Evolutionary conservation across 2,888 invertebrate genomes (phyloP).

Genomic region (Operophtera brumata): DNA sequence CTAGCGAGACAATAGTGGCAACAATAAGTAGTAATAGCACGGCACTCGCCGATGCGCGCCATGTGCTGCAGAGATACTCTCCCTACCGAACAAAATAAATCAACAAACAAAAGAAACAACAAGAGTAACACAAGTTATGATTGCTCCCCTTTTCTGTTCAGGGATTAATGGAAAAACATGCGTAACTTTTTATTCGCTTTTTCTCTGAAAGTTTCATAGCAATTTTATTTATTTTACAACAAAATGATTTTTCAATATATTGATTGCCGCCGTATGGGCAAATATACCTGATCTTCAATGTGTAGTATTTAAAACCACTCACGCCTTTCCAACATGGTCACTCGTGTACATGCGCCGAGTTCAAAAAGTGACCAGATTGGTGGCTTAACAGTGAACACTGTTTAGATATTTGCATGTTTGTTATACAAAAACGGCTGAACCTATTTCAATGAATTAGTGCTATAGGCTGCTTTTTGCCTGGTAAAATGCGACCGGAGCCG

Average conservation of each 20-base stretch:
- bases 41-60: conserved; percentile 4
- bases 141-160: conserved; percentile 24
- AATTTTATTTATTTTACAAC: not conserved
- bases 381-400: too few relatives aligned
- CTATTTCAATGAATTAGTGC: too few relatives aligned
- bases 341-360: too few relatives aligned
- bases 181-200: conserved; percentile 23
- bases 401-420: too few relatives aligned
- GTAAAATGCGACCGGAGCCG: too few relatives aligned
- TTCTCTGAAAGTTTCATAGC: not conserved
- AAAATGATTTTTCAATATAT: conserved; percentile 1
- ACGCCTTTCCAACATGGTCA: too few relatives aligned
- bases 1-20: conserved; percentile 13
- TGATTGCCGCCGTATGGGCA: too few relatives aligned
- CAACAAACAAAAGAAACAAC: conserved; percentile 35
- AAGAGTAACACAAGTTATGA: conserved; percentile 24
- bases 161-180: conserved; percentile 24
- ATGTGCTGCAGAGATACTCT: conserved; percentile 17
- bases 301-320: too few relatives aligned
- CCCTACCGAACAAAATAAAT: conserved; percentile 28
- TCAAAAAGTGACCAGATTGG: too few relatives aligned
- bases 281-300: too few relatives aligned
- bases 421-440: too few relatives aligned
- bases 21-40: conserved; percentile 8
- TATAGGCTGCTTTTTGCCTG: too few relatives aligned